A percentile compares a stretch with the other conserved stretches of the same genome.
Conservation (phyloP, 2,888 invertebrate species). For the Stenichneumon culpator region DNA sequence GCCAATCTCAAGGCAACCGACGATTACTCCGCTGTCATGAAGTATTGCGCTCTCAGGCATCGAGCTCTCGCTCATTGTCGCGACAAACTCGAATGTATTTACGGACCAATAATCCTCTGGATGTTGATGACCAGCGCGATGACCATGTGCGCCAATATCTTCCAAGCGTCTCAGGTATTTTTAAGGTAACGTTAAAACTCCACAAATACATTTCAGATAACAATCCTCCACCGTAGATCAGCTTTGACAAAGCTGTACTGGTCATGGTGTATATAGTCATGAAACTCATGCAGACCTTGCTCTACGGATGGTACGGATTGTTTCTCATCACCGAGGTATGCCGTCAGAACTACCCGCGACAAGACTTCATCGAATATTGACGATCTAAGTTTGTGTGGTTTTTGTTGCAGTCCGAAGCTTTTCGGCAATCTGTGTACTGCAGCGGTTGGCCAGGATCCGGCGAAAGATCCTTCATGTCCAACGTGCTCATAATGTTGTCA, state of each 20-base stretch:
- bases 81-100: constrained; percentile 69
- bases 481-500: constrained; percentile 69
- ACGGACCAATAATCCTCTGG: constrained; percentile 72
- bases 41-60: constrained; percentile 66
- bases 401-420: constrained; percentile 70
- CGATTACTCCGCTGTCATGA: constrained; percentile 55
- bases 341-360: neutral
- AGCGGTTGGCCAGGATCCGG: constrained; percentile 71
- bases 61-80: constrained; percentile 65
- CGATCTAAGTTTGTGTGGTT: neutral
- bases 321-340: constrained; percentile 60
- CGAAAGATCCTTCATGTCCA: constrained; percentile 65
- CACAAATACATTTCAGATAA: neutral
- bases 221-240: neutral
- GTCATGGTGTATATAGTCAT: constrained; percentile 41
- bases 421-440: constrained; percentile 71
- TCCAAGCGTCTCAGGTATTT: constrained; percentile 70
- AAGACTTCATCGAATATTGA: neutral
- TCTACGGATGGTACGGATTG: constrained; percentile 64
- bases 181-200: neutral
- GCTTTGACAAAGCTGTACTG: constrained; percentile 28
- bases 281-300: constrained; percentile 60
- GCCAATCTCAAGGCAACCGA: constrained; percentile 39
- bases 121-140: constrained; percentile 71
- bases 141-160: constrained; percentile 74